A percentile compares a stretch with the other conserved stretches of the same genome.
Evolutionary conservation across 1,140 invertebrate species (phyloP).

Genomic region (Drosophila quadrilineata): DNA sequence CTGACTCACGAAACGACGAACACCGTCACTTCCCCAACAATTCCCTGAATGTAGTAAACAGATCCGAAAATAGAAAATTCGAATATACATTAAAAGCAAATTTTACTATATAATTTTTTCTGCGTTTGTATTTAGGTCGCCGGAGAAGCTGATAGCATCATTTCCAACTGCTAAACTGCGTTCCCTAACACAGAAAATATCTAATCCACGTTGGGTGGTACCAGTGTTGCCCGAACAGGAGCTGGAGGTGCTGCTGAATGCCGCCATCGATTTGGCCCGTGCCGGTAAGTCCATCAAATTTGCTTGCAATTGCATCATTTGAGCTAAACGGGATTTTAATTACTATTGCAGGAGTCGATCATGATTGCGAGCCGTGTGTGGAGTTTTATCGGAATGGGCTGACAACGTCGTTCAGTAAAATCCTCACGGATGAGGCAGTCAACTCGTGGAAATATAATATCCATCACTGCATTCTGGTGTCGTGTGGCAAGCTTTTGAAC

Average conservation of each 20-base stretch:
- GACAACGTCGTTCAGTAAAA: conserved; percentile 97
- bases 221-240: conserved; percentile 98
- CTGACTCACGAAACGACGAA: conserved; percentile 7
- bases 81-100: neutral
- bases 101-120: neutral
- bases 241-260: conserved; percentile 94
- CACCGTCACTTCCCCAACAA: neutral
- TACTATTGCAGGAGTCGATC: conserved; percentile 88
- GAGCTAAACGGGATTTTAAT: neutral
- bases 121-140: conserved; percentile 42
- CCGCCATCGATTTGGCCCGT: conserved; percentile 92
- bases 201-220: conserved; percentile 96
- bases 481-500: conserved; percentile 95
- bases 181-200: conserved; percentile 96
- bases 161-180: conserved; percentile 94
- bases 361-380: conserved; percentile 94
- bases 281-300: conserved; percentile 85
- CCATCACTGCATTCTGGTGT: conserved; percentile 96
- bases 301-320: too few species aligned
- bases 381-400: conserved; percentile 97
- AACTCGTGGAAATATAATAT: conserved; percentile 99
- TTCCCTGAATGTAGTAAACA: neutral
- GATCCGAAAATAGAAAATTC: conserved; percentile 8
- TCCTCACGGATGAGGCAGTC: conserved; percentile 98
- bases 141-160: conserved; percentile 76